Evolutionary conservation across 64 coral and sea anemone genomes (phyloP).

Genomic region (Porites australiensis): DNA sequence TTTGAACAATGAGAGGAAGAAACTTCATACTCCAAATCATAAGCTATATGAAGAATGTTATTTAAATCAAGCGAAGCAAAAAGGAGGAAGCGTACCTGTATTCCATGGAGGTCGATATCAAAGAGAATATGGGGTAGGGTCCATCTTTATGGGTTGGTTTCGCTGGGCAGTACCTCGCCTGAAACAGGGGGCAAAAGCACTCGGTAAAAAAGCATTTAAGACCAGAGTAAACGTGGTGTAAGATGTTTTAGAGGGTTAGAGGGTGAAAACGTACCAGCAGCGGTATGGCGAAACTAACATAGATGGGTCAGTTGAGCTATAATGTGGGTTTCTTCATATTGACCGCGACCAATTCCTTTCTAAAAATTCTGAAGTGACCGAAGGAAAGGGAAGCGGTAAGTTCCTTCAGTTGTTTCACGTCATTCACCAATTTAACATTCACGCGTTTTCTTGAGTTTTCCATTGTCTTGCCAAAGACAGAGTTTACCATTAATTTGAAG

Average conservation of each 20-base stretch:
- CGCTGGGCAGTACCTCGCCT: conserved; percentile 26
- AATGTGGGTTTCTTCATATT: neutral
- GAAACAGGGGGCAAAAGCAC: neutral
- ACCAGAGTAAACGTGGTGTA: neutral
- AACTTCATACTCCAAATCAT: no score
- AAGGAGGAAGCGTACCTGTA: neutral
- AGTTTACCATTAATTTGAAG: conserved; percentile 15
- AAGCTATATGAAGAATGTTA: no score
- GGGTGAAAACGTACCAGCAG: neutral
- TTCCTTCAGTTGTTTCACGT: neutral
- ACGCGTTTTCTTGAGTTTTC: conserved; percentile 13
- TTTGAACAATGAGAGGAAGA: no score
- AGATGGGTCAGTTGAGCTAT: neutral
- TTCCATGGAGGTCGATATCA: conserved; percentile 3
- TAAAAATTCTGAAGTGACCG: neutral
- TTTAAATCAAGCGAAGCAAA: no score
- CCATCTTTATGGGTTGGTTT: conserved; percentile 22
- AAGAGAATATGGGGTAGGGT: conserved; percentile 49
- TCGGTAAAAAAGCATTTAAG: neutral
- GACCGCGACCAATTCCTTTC: neutral
- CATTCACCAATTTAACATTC: conserved; percentile 14
- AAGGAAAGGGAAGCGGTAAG: neutral
- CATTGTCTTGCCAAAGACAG: conserved; percentile 44
- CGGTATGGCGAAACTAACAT: conserved; percentile 3
- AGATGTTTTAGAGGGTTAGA: neutral